Evolutionary conservation across 2,797 vertebrate species (phyloP), one percentile per base, ranked within the genome.

Genomic region (Pipistrellus nathusii): DNA sequence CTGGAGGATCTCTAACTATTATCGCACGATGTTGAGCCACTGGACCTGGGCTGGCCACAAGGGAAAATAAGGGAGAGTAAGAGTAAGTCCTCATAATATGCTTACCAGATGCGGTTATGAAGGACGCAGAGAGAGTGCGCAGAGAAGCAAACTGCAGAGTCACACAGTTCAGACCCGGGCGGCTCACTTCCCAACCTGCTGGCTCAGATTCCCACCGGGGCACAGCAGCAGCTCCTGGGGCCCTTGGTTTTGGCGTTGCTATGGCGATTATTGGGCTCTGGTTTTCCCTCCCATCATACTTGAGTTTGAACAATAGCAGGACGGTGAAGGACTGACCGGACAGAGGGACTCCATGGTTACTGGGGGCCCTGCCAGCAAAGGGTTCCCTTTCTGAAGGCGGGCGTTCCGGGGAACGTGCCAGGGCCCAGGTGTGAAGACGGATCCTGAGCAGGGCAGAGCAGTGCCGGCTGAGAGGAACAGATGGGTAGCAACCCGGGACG

Each of bases 121-220:
- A 38, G 15, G 27, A 15, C 12, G 5, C 93, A n/a, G 27, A 69
- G 20, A 55, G 2, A 0, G 38, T 20, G 44, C 7, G 18, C 2
- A 1, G n/a, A 46, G 44, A 18, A 57, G 20, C 14, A 27, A 46
- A 25, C 2, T 4, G 59, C 30, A 46, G n/a, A 30, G 62, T 3
- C 38, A 30, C 30, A n/a, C 25, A 15, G 44, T 15, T 30, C 25
- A 4, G 6, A 44, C 0, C 0, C 1, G 0, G 12, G n/a, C 69
- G 59, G 51, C 32, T 8, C 62, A n/a, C 12, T 13, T 15, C 64
- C 15, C 44, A 6, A 5, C 35, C 9, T 4, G 55, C 7, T 21
- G 44, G 75, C 32, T 53, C 8, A 8, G 17, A 59, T 4, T 71
- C 41, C 6, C 3, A 20, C 51, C 32, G 5, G 0, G 53, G 59